Evolutionary conservation across 2,888 invertebrate genomes (phyloP), one percentile per base, ranked within the genome.

Genomic region (Pseudanteris insignis): DNA sequence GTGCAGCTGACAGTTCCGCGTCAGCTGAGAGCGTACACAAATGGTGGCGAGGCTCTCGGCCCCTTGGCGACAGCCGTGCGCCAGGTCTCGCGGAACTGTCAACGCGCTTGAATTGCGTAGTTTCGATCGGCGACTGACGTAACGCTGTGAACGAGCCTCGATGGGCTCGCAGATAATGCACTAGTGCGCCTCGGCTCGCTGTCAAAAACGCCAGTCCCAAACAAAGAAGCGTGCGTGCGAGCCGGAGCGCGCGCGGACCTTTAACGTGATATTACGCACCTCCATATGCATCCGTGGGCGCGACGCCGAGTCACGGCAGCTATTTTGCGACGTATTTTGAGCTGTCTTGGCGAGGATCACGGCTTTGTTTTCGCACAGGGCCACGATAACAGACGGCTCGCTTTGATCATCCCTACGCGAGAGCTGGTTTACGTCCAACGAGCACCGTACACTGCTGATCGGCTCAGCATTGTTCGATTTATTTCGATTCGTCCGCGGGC

Each of bases 391-490:
- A 70, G 67, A 73, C 68, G 68, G 69, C 71, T 73, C 72, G 73
- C 74, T 73, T 71, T 74, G 73, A 74, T 72, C 77, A 77, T 77
- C 72, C 76, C 77, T 60, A 69, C 70, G 67, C 68, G 66, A 57
- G 58, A 67, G 54, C 54, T 69, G 64, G 64, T 69, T 50, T 70
- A 71, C 73, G 70, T 74, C 72, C 69, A 74, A 67, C 75, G 71
- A 71, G 70, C 70, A 72, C 71, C 69, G 72, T 73, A 70, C 75
- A 71, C 75, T 72, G 70, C 73, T 71, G 69, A 70, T 70, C 72
- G 69, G 55, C 74, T 73, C 73, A 70, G 74, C 74, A 72, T 75
- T 73, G 71, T 78, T 78, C 80, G 80, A 80, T 79, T 79, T 78
- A 77, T 77, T 79, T 77, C 74, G 72, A 76, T 76, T 74, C 74